These are phyloP conservation scores for Chloropsis cyanopogon DNA, from an alignment of 2,113 vertebrate species.

Conservation along the genomic window DNA sequence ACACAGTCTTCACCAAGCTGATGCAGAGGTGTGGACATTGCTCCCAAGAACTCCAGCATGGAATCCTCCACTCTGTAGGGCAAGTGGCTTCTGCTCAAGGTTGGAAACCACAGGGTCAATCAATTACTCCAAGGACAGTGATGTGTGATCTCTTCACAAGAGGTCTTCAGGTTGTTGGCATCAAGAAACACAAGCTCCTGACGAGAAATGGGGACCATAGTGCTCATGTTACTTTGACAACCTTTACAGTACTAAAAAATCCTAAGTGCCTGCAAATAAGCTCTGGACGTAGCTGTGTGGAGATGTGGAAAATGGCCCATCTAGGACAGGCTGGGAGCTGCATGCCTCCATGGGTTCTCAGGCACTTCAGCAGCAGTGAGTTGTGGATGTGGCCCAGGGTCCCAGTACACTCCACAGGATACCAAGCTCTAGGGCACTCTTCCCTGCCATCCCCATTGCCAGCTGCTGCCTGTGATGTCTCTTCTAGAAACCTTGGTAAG, in stretches of 20 bases:
- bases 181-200: not conserved
- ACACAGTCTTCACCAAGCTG: not conserved
- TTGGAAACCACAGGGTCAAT: not conserved
- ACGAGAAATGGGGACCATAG: not conserved
- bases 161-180: not conserved
- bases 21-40: not conserved
- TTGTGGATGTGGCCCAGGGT: not conserved
- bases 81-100: not conserved
- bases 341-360: not conserved
- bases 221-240: not conserved
- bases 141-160: not conserved
- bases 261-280: not conserved
- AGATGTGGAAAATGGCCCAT: not conserved
- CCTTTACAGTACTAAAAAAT: not conserved
- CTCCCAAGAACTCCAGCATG: not conserved
- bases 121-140: not conserved
- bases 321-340: not conserved
- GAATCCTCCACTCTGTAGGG: not conserved
- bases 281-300: not conserved
- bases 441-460: not conserved
- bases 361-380: not conserved
- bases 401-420: not conserved
- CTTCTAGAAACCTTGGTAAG: not conserved
- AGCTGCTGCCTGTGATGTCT: not conserved
- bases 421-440: not conserved